A percentile compares a stretch with the other conserved stretches of the same genome.
Conservation (phyloP, 2,888 invertebrate genomes). For the Yponomeuta evonymella region DNA sequence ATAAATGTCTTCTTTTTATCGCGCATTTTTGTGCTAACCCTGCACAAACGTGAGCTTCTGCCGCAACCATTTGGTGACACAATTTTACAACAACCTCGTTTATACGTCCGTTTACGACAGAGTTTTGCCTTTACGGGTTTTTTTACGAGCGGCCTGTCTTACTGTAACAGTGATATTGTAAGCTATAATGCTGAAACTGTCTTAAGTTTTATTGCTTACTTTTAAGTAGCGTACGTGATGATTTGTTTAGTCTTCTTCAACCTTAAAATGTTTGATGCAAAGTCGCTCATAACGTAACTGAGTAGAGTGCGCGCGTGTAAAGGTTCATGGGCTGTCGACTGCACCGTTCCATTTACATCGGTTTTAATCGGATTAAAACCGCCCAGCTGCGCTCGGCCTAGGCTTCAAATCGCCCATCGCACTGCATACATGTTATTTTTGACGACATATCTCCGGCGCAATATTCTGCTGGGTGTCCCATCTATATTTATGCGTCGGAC, state of each 20-base stretch:
- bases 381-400: too few relatives aligned
- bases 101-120: conserved; percentile 58
- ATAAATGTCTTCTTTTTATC: too few relatives aligned
- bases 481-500: conserved; percentile 2
- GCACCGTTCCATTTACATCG: too few relatives aligned
- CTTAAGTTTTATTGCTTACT: conserved; percentile 2
- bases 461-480: conserved; percentile 1
- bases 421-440: conserved; percentile 6
- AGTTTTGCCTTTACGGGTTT: conserved; percentile 59
- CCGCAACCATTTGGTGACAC: background rate
- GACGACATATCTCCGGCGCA: background rate
- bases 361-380: too few relatives aligned
- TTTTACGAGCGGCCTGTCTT: conserved; percentile 48
- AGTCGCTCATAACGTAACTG: too few relatives aligned
- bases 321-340: too few relatives aligned
- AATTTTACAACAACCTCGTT: conserved; percentile 45
- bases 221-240: conserved; percentile 2
- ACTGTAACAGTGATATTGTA: conserved; percentile 15
- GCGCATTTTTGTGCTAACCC: background rate
- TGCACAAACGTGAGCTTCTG: background rate
- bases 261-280: too few relatives aligned
- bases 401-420: too few relatives aligned
- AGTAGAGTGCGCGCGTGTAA: too few relatives aligned
- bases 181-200: conserved; percentile 3
- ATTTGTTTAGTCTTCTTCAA: background rate